Evolutionary conservation across 37 sponge, comb jelly and placozoan species (phyloP).

Genomic region (Axinella damicornis): DNA sequence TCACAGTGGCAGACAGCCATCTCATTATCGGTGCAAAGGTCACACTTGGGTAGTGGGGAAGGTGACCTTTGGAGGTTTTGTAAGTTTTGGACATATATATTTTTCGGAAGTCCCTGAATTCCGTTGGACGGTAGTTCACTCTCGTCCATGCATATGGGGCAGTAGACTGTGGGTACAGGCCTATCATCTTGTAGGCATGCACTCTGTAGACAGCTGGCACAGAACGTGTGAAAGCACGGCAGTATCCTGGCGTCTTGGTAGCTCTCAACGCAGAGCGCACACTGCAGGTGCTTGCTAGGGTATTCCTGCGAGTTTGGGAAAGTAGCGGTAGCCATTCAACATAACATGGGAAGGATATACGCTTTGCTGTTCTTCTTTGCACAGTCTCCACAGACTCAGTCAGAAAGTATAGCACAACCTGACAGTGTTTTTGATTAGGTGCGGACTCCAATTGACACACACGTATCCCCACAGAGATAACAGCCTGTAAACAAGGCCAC

Average conservation of each 20-base stretch:
- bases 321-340: neutral
- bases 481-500: no score
- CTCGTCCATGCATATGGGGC: conserved; percentile 66
- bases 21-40: conserved; percentile 56
- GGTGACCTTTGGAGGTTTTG: conserved; percentile 21
- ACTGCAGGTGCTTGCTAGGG: conserved; percentile 39
- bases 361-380: no score
- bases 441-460: no score
- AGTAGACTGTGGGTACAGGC: conserved; percentile 26
- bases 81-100: conserved; percentile 61
- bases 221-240: conserved; percentile 85
- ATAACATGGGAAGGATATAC: no score
- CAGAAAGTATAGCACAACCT: no score
- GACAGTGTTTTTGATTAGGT: no score
- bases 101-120: conserved; percentile 63
- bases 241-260: conserved; percentile 64
- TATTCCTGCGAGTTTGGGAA: neutral
- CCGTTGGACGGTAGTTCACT: conserved; percentile 40
- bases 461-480: no score
- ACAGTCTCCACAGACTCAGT: no score
- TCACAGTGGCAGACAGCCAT: conserved; percentile 44
- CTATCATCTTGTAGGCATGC: conserved; percentile 27
- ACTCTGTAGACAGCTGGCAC: conserved; percentile 57
- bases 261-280: conserved; percentile 57
- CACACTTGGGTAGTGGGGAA: conserved; percentile 14